Conservation (phyloP, 2,888 invertebrate genomes). For the Euspilapteryx auroguttella region DNA sequence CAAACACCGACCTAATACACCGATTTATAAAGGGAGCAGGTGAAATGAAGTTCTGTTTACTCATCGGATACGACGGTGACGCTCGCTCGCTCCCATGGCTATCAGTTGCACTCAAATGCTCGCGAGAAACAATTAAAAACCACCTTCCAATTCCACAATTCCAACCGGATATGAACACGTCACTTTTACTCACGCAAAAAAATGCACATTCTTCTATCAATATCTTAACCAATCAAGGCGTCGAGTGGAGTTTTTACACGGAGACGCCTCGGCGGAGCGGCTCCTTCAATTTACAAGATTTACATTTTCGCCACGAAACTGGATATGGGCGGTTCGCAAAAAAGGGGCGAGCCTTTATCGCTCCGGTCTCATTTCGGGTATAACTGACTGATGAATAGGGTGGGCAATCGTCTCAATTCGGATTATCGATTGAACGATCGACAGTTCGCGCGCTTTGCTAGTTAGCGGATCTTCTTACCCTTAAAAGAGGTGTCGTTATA, state of each 20-base stretch:
- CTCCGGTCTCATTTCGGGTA: slow-evolving; percentile 12
- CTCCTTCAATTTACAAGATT: too few species aligned
- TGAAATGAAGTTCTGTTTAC: slow-evolving; percentile 3
- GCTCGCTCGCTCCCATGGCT: neutral
- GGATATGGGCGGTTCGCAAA: slow-evolving; percentile 12
- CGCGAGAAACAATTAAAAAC: too few species aligned
- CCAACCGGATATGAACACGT: too few species aligned
- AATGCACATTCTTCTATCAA: too few species aligned
- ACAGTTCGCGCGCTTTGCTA: slow-evolving; percentile 36
- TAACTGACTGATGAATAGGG: slow-evolving; percentile 58
- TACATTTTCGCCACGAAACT: too few species aligned
- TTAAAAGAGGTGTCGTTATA: slow-evolving; percentile 16
- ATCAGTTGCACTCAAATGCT: too few species aligned
- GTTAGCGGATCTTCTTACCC: slow-evolving; percentile 36
- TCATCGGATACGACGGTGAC: slow-evolving; percentile 9
- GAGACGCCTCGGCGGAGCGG: too few species aligned
- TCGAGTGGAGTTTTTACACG: too few species aligned
- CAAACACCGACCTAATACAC: slow-evolving; percentile 48
- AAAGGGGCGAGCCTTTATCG: slow-evolving; percentile 41
- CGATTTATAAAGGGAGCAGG: slow-evolving; percentile 50
- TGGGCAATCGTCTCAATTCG: slow-evolving; percentile 51
- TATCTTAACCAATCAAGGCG: too few species aligned
- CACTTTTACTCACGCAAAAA: too few species aligned
- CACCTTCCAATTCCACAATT: too few species aligned
- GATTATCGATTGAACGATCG: slow-evolving; percentile 39